Evolutionary conservation across 2,113 vertebrate species (phyloP).

Genomic region (Gobio gobio): DNA sequence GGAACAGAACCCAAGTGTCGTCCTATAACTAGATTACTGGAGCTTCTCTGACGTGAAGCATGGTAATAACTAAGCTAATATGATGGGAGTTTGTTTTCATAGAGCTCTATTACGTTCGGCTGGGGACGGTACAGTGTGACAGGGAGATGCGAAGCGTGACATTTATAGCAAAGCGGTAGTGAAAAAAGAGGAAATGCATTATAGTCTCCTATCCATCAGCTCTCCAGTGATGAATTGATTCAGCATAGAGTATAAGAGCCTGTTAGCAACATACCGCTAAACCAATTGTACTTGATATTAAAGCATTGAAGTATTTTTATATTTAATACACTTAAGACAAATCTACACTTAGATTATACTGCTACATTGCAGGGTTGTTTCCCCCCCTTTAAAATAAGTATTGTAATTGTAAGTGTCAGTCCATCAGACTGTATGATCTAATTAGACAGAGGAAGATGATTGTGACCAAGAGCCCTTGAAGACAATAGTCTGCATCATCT

Average conservation of each 20-base stretch:
- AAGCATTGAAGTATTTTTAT: slow-evolving; percentile 8
- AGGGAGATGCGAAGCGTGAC: not conserved
- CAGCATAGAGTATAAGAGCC: not conserved
- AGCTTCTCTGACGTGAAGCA: slow-evolving; percentile 38
- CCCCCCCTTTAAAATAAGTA: not conserved
- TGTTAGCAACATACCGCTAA: not conserved
- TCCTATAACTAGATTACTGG: slow-evolving; percentile 40
- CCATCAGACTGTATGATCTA: slow-evolving; percentile 41
- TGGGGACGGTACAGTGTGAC: slow-evolving; percentile 20
- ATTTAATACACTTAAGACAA: not conserved
- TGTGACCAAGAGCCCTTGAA: slow-evolving; percentile 49
- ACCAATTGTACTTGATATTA: not conserved
- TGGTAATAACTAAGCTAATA: slow-evolving; percentile 39
- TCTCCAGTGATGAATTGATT: slow-evolving; percentile 17
- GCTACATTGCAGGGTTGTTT: not conserved
- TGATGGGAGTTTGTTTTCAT: slow-evolving; percentile 46
- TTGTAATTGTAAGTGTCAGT: slow-evolving; percentile 18
- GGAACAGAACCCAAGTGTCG: slow-evolving; percentile 38
- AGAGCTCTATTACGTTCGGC: slow-evolving; percentile 33
- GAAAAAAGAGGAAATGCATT: slow-evolving; percentile 34
- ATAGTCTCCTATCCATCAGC: slow-evolving; percentile 15
- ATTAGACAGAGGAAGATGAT: slow-evolving; percentile 40
- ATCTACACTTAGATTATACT: no score
- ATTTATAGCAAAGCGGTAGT: slow-evolving; percentile 30
- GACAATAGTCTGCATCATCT: slow-evolving; percentile 56